These are phyloP conservation scores for Pararge aegeria DNA, from an alignment of 1,140 invertebrate genomes.

Conservation along the genomic window DNA sequence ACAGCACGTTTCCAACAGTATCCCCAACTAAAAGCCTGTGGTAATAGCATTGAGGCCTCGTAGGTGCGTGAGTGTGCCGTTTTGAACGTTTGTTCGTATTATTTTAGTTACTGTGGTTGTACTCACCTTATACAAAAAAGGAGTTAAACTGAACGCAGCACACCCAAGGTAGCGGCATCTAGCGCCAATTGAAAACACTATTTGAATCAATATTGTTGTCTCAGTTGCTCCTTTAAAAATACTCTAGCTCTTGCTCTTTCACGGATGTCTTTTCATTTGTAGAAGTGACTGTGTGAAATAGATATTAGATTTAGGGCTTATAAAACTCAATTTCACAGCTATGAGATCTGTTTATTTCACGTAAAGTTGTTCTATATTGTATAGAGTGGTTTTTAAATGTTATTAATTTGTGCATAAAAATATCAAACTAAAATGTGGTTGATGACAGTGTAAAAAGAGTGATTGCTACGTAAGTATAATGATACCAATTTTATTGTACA, in stretches of 20 bases:
- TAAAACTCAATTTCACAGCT: conserved; percentile 49
- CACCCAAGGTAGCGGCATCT: conserved; percentile 37
- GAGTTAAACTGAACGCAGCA: conserved; percentile 32
- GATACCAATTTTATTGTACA: conserved; percentile 41
- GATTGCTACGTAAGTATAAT: conserved; percentile 73
- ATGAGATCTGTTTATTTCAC: conserved; percentile 39
- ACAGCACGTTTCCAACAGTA: too few species aligned
- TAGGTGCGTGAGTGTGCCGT: too few species aligned
- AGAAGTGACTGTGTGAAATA: conserved; percentile 56
- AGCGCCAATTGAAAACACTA: conserved; percentile 18
- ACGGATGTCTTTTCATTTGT: conserved; percentile 64
- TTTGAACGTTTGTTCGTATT: too few species aligned
- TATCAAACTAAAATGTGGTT: conserved; percentile 68
- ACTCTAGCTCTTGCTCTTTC: conserved; percentile 48
- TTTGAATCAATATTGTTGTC: conserved; percentile 32
- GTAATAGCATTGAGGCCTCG: too few species aligned
- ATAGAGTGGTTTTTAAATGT: conserved; percentile 35
- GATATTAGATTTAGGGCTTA: conserved; percentile 51
- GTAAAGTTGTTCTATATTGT: conserved; percentile 34
- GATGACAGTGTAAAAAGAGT: conserved; percentile 73
- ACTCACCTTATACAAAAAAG: too few species aligned
- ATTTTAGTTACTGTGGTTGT: too few species aligned
- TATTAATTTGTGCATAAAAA: conserved; percentile 47
- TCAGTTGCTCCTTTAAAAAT: conserved; percentile 29
- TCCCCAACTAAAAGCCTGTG: too few species aligned